Evolutionary conservation across 1,140 invertebrate genomes (phyloP).

Genomic region (Yoshiicerus persimilis): DNA sequence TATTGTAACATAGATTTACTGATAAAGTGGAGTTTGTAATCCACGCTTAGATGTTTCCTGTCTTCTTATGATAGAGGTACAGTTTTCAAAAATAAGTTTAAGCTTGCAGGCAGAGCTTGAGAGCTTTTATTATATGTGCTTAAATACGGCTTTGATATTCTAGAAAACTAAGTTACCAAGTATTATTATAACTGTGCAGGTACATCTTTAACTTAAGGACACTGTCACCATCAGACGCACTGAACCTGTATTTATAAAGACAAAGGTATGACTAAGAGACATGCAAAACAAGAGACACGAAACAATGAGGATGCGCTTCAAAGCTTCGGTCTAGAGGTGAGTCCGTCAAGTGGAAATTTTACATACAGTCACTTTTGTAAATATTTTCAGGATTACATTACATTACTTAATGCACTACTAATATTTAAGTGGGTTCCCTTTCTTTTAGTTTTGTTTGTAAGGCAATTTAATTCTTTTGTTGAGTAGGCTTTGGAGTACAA

Average conservation of each 20-base stretch:
- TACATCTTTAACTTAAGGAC: neutral
- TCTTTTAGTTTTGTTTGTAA: neutral
- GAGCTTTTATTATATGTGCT: too few relatives aligned
- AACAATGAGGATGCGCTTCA: neutral
- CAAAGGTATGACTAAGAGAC: neutral
- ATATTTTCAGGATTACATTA: neutral
- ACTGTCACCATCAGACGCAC: neutral
- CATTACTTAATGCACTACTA: neutral
- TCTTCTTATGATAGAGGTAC: neutral
- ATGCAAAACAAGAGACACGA: neutral
- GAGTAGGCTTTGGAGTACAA: too few relatives aligned
- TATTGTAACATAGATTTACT: neutral
- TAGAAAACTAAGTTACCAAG: too few relatives aligned
- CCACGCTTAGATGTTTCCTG: neutral
- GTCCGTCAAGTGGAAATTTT: neutral
- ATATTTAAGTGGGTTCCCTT: neutral
- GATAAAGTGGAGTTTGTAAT: neutral
- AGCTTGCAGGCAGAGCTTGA: too few relatives aligned
- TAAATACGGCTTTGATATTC: neutral
- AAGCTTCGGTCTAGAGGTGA: neutral
- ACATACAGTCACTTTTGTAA: neutral
- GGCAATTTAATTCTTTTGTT: neutral
- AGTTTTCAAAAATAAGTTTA: too few relatives aligned
- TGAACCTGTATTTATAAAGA: neutral
- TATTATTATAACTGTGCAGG: neutral